Evolutionary conservation across 30 jellyfish, hydroid and myxozoan genomes (phyloP), one percentile per base, ranked within the genome.

Genomic region (Turritopsis rubra): DNA sequence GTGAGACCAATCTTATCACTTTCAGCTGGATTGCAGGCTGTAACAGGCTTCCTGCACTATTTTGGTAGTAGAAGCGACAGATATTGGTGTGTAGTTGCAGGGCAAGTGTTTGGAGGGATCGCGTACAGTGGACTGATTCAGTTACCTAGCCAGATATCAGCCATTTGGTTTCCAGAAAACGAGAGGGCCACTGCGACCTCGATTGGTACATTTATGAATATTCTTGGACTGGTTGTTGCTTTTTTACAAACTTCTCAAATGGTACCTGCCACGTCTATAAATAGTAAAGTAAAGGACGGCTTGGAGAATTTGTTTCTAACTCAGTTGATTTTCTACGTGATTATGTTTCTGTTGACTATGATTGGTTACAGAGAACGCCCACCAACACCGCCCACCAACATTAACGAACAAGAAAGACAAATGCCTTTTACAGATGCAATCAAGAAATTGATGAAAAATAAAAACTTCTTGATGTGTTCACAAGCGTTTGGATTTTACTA

Each of bases 171-270:
- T 66, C 92, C 92, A 1, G 92, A 79, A 25, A 87, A 84, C 78
- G 96, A 89, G 66, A 86, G 96, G 0, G 92, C 92, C 29, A 89
- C 74, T 54, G 89, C 96, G 5, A 89, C 96, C 24, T 84, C 96
- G 1, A 89, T 89, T 24, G 92, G 96, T 27, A 79, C 84, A 60
- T 80, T 84, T 71, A 84, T 89, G 96, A 66, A 83, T 52, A 73
- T 81, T 24, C 88, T 89, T 0, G 96, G 96, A 24, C 87, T 84
- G 28, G 96, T 87, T 21, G 81, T 89, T 8, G 96, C 89, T 29
- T 89, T 84, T 72, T 54, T 89, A 7, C 96, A 89, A 80, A 87
- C 92, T 0, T 78, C 96, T 4, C 24, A 77, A 5, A 72, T 83
- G 87, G 89, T 89, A 21, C 89, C 89, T 0, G 85, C 77, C 52